phyloP scores from a whole-genome alignment of 2,888 invertebrate genomes.

The Phortica okadai region DNA sequence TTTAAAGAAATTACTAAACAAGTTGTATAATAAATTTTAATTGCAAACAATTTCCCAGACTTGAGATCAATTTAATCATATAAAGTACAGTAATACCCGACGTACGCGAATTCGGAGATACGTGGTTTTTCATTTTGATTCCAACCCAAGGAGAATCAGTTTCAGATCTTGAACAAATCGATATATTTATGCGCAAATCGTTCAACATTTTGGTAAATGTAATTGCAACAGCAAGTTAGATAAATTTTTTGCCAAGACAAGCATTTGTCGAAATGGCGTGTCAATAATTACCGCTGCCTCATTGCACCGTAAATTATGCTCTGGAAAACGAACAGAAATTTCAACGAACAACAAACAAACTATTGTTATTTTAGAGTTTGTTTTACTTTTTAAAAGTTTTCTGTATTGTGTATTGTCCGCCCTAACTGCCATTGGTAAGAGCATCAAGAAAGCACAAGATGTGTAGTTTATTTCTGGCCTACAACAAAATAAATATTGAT shows the following conservation, averaged over 20 bases:
- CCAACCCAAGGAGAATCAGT: no score
- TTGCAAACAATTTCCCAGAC: no score
- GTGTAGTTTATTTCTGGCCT: neutral
- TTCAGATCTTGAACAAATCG: no score
- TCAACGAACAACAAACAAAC: neutral
- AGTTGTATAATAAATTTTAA: no score
- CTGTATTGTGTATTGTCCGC: constrained; percentile 40
- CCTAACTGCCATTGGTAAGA: constrained; percentile 22
- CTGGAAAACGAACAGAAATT: constrained; percentile 13
- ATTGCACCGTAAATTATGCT: neutral
- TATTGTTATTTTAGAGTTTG: constrained; percentile 18
- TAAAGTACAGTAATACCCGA: no score
- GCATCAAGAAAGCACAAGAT: constrained; percentile 16
- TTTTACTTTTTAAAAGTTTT: constrained; percentile 17
- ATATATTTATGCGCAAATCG: no score
- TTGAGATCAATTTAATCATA: no score
- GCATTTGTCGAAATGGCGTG: constrained; percentile 46
- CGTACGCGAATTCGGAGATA: no score
- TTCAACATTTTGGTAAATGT: constrained; percentile 45
- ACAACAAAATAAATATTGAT: constrained; percentile 18
- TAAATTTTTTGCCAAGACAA: constrained; percentile 25
- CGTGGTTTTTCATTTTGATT: no score
- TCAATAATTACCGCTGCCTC: constrained; percentile 38
- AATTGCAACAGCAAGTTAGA: constrained; percentile 30
- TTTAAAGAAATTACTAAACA: no score